These are phyloP conservation scores for Chelidonichthys spinosus DNA, from an alignment of 2,797 vertebrate species.

Conservation along the genomic window DNA sequence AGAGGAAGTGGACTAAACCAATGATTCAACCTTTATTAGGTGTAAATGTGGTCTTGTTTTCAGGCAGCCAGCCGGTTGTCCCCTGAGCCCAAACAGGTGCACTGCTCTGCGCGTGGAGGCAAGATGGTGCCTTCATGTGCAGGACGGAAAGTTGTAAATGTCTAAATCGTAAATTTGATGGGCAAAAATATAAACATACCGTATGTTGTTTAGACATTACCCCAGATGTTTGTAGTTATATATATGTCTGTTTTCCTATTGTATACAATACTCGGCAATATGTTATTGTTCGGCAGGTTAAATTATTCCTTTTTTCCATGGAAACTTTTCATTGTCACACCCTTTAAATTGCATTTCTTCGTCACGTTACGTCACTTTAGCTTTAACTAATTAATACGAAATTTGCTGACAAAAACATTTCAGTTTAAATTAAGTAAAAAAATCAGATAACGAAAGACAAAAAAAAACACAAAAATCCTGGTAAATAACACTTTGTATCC, in stretches of 20 bases:
- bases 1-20: not conserved
- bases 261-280: not conserved
- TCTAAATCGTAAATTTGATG: not conserved
- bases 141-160: not conserved
- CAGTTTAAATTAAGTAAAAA: not conserved
- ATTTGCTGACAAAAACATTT: not conserved
- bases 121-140: constrained; percentile 48
- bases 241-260: not conserved
- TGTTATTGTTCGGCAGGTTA: not conserved
- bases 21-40: not conserved
- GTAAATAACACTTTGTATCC: not conserved
- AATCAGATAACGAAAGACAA: not conserved
- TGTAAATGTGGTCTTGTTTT: constrained; percentile 15
- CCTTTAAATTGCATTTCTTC: not conserved
- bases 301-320: not conserved
- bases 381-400: not conserved
- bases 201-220: not conserved
- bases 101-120: not conserved
- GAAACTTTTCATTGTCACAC: not conserved
- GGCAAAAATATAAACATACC: not conserved
- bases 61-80: not conserved
- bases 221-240: not conserved
- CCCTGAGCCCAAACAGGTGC: constrained; percentile 62
- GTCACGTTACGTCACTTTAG: not conserved
- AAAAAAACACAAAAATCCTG: too few relatives aligned